Conservation (phyloP, 2,113 vertebrate species). For the Choloepus hoffmanni region DNA sequence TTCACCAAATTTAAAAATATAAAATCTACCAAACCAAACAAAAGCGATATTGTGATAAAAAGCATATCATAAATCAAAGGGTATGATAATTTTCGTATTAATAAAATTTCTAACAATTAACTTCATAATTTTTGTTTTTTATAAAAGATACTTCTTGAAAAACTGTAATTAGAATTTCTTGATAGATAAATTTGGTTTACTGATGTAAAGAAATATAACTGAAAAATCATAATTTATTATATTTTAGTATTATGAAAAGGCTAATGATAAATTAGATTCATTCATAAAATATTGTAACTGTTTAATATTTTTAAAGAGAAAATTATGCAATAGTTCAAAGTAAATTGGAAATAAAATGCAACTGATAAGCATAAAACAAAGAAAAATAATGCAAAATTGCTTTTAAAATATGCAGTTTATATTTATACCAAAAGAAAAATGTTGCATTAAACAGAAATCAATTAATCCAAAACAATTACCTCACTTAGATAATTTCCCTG, state of each 20-base stretch:
- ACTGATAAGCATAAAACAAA: background rate
- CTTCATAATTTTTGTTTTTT: background rate
- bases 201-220: background rate
- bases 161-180: slow-evolving; percentile 34
- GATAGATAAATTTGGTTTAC: background rate
- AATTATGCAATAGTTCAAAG: background rate
- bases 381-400: background rate
- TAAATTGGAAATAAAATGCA: background rate
- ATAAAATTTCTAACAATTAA: slow-evolving; percentile 31
- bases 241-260: slow-evolving; percentile 12
- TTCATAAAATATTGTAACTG: slow-evolving; percentile 32
- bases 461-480: slow-evolving; percentile 86
- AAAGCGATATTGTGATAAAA: background rate
- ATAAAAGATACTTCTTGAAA: background rate
- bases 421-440: slow-evolving; percentile 45
- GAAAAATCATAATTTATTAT: background rate
- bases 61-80: background rate
- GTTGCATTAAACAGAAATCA: background rate
- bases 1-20: slow-evolving; percentile 37
- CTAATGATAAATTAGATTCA: background rate
- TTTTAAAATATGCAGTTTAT: slow-evolving; percentile 8
- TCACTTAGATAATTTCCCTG: slow-evolving; percentile 93
- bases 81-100: background rate
- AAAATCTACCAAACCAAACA: background rate
- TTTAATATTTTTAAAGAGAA: background rate